These are phyloP conservation scores for Tromatobia lineatoria DNA, from an alignment of 2,888 invertebrate genomes.

Conservation along the genomic window DNA sequence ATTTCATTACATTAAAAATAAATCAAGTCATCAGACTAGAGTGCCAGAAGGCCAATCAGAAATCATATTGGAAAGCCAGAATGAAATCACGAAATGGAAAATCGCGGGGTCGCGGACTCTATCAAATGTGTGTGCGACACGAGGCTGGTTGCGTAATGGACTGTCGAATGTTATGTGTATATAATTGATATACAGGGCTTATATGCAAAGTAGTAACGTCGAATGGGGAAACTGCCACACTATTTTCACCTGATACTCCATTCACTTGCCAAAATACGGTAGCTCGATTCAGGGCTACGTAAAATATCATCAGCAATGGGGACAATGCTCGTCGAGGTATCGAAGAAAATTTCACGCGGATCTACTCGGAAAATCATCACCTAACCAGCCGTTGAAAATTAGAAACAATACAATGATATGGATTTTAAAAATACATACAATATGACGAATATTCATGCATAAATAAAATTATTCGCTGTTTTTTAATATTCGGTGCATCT, in stretches of 20 bases:
- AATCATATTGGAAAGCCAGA: neutral
- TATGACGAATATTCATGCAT: too few species aligned
- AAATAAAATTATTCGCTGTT: too few species aligned
- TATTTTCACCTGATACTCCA: neutral
- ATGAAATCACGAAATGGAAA: conserved; percentile 10
- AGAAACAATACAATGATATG: neutral
- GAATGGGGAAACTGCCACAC: too few species aligned
- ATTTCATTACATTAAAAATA: neutral
- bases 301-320: conserved; percentile 43
- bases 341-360: conserved; percentile 49
- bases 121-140: neutral
- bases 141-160: neutral
- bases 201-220: neutral
- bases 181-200: neutral
- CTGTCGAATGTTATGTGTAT: neutral
- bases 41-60: too few species aligned
- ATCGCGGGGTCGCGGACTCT: neutral
- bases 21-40: neutral
- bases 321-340: conserved; percentile 28
- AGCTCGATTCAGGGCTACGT: neutral
- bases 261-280: conserved; percentile 1
- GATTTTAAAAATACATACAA: neutral
- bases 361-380: conserved; percentile 49
- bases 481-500: too few species aligned
- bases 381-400: conserved; percentile 28